phyloP scores from a whole-genome alignment of 2,797 vertebrate genomes.

The Characodon lateralis region DNA sequence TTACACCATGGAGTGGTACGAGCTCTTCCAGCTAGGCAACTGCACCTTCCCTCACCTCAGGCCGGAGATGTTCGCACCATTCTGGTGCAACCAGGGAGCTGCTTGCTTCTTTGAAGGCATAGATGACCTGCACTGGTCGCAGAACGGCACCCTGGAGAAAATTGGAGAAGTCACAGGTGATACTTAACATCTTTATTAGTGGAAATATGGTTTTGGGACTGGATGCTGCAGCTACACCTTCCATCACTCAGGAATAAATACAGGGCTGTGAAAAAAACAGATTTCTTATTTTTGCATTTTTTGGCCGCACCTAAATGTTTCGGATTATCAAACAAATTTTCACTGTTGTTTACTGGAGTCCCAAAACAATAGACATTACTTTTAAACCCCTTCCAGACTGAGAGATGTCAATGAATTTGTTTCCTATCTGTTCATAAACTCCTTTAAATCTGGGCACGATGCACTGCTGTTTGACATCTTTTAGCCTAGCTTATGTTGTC shows the following conservation, averaged over 20 bases:
- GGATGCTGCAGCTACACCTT: not conserved
- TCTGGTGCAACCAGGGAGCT: slow-evolving; percentile 99
- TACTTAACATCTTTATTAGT: not conserved
- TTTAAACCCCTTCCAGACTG: no score
- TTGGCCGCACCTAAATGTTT: not conserved
- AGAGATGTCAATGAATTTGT: no score
- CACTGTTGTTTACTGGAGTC: not conserved
- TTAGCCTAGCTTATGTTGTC: not conserved
- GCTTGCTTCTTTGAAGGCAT: slow-evolving; percentile 96
- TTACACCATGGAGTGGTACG: slow-evolving; percentile 98
- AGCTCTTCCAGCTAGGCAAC: slow-evolving; percentile 97
- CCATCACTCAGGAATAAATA: not conserved
- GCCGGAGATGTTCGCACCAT: slow-evolving; percentile 81
- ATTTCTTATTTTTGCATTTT: not conserved
- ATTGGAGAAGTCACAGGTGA: slow-evolving; percentile 84
- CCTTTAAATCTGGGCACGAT: not conserved
- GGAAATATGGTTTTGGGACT: slow-evolving; percentile 2
- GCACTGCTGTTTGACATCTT: not conserved
- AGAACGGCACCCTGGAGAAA: slow-evolving; percentile 92
- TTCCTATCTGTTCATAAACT: not conserved
- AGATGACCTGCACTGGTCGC: slow-evolving; percentile 92
- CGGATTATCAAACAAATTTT: not conserved
- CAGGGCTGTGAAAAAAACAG: not conserved
- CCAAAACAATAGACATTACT: not conserved
- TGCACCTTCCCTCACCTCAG: slow-evolving; percentile 96